Base-by-base conservation (phyloP, 2,113 vertebrate genomes). In the Sprattus sprattus region DNA sequence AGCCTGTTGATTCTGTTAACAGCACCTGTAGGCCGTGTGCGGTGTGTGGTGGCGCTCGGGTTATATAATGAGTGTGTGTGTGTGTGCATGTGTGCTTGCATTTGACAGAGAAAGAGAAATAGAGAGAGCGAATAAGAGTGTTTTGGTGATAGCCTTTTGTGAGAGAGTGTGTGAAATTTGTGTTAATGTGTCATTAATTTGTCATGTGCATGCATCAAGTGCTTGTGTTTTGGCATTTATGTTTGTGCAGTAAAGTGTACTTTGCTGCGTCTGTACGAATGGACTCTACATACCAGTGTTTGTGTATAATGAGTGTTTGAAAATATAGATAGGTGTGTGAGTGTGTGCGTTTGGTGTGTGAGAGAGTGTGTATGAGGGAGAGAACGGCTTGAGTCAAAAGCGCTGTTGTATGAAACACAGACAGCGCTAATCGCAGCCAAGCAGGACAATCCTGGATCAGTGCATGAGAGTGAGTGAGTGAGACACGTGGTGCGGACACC, bases 391-490 rank as follows among this genome's bases (percentile, higher is more conserved):
- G 28, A 39, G 39, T 75, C 13, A 11, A 75, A 28, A 75, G 67
- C 67, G 4, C 1, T 15, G 67, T 13, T 10, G 67, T 16, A 39
- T 39, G 67, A 32, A 39, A 75, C 28, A 32, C 60, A 67, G 60
- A 67, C n/a, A 28, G 60, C 67, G 11, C 39, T 75, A 75, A 57
- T 57, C 54, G 54, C 54, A 22, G 54, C 54, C 54, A 57, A 75
- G 25, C 67, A 39, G 67, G 28, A 75, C 67, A 75, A 75, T 75
- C 67, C 67, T 75, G 67, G 67, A 75, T 75, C 67, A 75, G 67
- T 13, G 2, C 10, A 32, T 2, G 28, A 75, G 28, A 32, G 67
- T 13, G 28, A 75, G 67, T 13, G 28, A 75, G 25, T 39, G 32
- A 16, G 67, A 75, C 67, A 75, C 67, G 67, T 75, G 67, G 67